Evolutionary conservation across 2,797 vertebrate species (phyloP), one percentile per base, ranked within the genome.

Genomic region (Caiman crocodilus): DNA sequence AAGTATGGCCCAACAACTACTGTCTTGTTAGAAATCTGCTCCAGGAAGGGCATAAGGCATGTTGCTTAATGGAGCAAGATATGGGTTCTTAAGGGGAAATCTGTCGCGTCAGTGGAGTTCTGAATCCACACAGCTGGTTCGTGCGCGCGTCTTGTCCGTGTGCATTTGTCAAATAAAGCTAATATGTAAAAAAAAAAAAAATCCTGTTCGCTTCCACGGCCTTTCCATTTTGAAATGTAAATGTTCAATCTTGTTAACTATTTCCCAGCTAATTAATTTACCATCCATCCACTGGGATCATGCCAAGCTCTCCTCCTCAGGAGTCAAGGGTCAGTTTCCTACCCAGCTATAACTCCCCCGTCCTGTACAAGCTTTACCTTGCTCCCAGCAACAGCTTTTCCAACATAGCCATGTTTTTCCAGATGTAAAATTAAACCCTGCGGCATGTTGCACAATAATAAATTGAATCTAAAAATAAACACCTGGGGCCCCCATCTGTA

Each of bases 401-500:
- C 18, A 35, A 69, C 23, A 21, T 20, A 35, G 10, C 23, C 67
- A 30, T 35, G 67, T 21, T 83, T 89, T 7, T 61, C 60, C 14
- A 20, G 4, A 2, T 35, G 30, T 17, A 65, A 87, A 88, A 57
- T 42, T 42, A 42, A 42, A 42, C 0, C 5, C 11, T n/a, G 7
- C 8, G 13, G 42, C 13, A 32, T 63, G 81, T 76, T 0, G 0
- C n/a, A 55, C 67, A 84, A 14, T 16, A 69, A 26, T 56, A 84
- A 28, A 55, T 69, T 69, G 32, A 18, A 30, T 35, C 9, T 42
- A 18, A 56, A 84, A 26, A 20, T 76, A 91, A 35, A 55, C 25
- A 42, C 58, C 55, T 0, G 0, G 21, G 77, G 73, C 25, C 1
- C 32, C 57, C 11, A 3, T 50, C n/a, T 63, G 25, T 35, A 28